Percentiles rank a stretch among this genome's conserved stretches.
Evolutionary conservation across 2,888 invertebrate species (phyloP).

Genomic region (Galerucella pusilla): DNA sequence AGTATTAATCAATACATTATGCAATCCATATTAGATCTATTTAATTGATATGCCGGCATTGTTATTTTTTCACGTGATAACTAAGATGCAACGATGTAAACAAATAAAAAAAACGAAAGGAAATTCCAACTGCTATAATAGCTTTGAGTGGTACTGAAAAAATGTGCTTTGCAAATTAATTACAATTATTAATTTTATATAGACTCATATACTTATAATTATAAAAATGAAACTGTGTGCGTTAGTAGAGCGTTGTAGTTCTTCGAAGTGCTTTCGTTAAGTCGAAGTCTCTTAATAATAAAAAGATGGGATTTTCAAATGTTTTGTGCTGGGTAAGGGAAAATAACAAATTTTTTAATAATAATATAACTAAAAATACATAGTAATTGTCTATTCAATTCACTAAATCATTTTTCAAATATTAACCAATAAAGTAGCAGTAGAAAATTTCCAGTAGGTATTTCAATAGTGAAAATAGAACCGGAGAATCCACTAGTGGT

Average conservation of each 20-base stretch:
- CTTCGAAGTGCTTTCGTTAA: slow-evolving; percentile 6
- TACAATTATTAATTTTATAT: slow-evolving; percentile 13
- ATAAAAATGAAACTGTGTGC: slow-evolving; percentile 13
- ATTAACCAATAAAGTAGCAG: too few species aligned
- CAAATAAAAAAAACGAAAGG: background rate
- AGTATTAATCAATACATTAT: slow-evolving; percentile 24
- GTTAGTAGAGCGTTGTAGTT: slow-evolving; percentile 11
- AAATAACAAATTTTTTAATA: background rate
- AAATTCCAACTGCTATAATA: slow-evolving; percentile 7
- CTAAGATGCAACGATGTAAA: slow-evolving; percentile 13
- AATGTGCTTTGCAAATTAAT: slow-evolving; percentile 27
- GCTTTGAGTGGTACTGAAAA: background rate
- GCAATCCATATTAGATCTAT: slow-evolving; percentile 21
- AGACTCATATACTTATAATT: slow-evolving; percentile 12
- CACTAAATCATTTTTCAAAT: background rate
- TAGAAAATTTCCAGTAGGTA: too few species aligned
- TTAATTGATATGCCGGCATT: slow-evolving; percentile 18
- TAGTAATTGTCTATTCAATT: too few species aligned
- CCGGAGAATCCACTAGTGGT: too few species aligned
- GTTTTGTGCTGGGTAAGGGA: slow-evolving; percentile 33
- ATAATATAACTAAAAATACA: background rate
- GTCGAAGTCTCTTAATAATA: background rate
- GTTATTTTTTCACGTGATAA: slow-evolving; percentile 17
- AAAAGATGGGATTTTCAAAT: slow-evolving; percentile 30
- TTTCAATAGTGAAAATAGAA: too few species aligned